A percentile compares a stretch with the other conserved stretches of the same genome.
Evolutionary conservation across 2,888 invertebrate species (phyloP).

Genomic region (Belgica antarctica): DNA sequence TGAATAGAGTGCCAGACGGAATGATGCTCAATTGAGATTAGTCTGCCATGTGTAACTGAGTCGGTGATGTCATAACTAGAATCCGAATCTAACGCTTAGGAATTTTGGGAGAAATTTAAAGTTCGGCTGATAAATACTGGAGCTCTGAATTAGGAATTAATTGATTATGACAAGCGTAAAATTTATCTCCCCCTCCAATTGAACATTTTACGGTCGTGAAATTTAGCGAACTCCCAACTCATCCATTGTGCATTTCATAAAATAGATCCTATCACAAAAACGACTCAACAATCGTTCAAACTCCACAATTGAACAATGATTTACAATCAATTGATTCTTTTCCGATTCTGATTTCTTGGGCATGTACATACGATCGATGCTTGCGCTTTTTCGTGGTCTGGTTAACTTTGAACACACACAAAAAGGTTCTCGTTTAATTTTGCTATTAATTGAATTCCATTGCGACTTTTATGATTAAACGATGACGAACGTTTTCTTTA

Average conservation of each 20-base stretch:
- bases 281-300: background rate
- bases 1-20: constrained; percentile 37
- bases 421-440: constrained; percentile 9
- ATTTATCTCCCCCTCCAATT: constrained; percentile 10
- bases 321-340: constrained; percentile 36
- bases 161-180: constrained; percentile 25
- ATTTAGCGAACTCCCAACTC: background rate
- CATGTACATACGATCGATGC: background rate
- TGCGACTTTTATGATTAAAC: background rate
- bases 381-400: constrained; percentile 22
- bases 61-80: constrained; percentile 29
- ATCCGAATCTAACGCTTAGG: background rate
- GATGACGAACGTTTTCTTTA: constrained; percentile 22
- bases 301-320: constrained; percentile 20
- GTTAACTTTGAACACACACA: constrained; percentile 11
- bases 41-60: constrained; percentile 32
- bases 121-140: background rate
- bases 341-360: constrained; percentile 31
- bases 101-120: background rate
- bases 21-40: constrained; percentile 34
- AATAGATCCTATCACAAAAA: background rate
- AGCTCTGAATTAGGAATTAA: background rate
- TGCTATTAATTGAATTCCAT: constrained; percentile 20
- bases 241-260: constrained; percentile 20
- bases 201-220: background rate